Evolutionary conservation across 2,113 vertebrate species (phyloP), one percentile per base, ranked within the genome.

Genomic region (Larimichthys polyactis): DNA sequence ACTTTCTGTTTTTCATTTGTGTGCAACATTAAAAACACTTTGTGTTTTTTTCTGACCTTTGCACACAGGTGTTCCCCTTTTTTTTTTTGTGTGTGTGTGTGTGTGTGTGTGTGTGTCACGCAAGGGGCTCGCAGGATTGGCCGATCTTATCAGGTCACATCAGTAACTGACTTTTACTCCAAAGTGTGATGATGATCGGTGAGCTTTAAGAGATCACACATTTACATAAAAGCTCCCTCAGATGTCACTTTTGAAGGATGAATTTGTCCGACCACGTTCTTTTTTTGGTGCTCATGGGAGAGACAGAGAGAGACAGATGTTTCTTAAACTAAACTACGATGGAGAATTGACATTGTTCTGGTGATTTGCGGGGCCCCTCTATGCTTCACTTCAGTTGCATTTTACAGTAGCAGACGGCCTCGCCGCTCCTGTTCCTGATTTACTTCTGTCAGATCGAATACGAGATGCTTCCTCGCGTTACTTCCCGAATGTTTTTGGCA

Each of bases 1-100:
- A 22, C 70, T 82, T 66, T 89, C 17, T 74, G 81, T 77, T 91
- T 86, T 87, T 82, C 68, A 79, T 76, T 86, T 82, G 78, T 75
- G 17, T 76, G 58, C 70, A 74, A 75, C 32, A 16, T 24, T 29
- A 24, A 17, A 15, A 29, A 4, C 22, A 40, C 36, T 40, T 40
- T 40, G 36, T 40, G 36, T 80, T 8, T 77, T 63, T 71, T 89
- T 65, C 5, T 79, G 79, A 85, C 81, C 75, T 80, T 80, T 73
- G 44, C 62, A 76, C 75, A 67, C 60, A 70, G 68, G 65, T 67
- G 59, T 83, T 82, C 12, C 62, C 40, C 22, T 54, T 78, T 70
- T 71, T 74, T 20, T 27, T 27, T 27, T n/a, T n/a, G n/a, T n/a
- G 27, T 27, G 27, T 27, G 27, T 29, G 29, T 29, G 29, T 29